phyloP scores from a whole-genome alignment of 2,888 invertebrate genomes.

The Sesia bembeciformis region DNA sequence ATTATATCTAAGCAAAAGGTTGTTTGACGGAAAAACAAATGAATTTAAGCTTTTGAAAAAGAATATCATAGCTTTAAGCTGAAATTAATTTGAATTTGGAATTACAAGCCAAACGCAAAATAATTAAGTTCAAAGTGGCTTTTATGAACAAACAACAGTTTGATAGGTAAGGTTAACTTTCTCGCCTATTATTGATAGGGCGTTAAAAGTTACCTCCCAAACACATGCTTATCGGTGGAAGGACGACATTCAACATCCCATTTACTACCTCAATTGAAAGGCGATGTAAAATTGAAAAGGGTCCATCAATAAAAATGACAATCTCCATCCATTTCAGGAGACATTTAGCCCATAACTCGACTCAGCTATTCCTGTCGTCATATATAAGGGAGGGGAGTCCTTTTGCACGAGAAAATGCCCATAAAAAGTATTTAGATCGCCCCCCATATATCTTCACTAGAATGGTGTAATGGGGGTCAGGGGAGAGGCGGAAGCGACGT shows the following conservation, averaged over 20 bases:
- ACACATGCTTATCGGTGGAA: neutral
- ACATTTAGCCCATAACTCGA: conserved; percentile 15
- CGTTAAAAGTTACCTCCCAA: too few species aligned
- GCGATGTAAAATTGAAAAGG: conserved; percentile 19
- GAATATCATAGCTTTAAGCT: too few species aligned
- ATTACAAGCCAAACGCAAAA: too few species aligned
- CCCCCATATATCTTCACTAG: conserved; percentile 25
- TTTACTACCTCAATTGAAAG: neutral
- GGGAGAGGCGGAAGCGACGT: conserved; percentile 1
- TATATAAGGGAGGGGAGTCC: conserved; percentile 1
- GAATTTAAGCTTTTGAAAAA: too few species aligned
- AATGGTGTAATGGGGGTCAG: conserved; percentile 4
- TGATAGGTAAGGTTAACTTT: too few species aligned
- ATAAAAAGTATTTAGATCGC: conserved; percentile 40
- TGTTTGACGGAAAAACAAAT: too few species aligned
- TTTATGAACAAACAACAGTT: too few species aligned
- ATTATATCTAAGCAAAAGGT: too few species aligned
- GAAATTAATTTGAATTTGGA: too few species aligned
- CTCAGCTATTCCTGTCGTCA: conserved; percentile 8
- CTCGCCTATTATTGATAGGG: too few species aligned
- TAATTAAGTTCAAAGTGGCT: too few species aligned
- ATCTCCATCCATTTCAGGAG: conserved; percentile 9
- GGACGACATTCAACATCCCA: neutral
- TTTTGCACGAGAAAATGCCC: conserved; percentile 20
- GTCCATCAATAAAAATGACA: conserved; percentile 26